These are phyloP conservation scores for Tetragonula carbonaria DNA, from an alignment of 2,888 invertebrate genomes.

Conservation along the genomic window DNA sequence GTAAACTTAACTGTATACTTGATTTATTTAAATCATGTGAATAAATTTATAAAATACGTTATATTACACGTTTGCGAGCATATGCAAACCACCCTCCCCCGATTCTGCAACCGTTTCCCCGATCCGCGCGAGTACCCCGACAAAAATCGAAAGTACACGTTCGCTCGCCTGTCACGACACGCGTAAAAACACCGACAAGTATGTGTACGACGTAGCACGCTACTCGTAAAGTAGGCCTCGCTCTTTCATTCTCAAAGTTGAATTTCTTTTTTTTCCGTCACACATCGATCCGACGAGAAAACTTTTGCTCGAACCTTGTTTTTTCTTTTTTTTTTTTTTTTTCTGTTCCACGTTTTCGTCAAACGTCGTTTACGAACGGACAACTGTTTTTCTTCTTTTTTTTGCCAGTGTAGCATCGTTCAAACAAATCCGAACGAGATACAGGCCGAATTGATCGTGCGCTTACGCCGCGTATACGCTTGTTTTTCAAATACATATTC, in stretches of 20 bases:
- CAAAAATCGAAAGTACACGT: too few relatives aligned
- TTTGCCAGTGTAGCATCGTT: not conserved
- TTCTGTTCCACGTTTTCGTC: not conserved
- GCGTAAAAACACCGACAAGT: too few relatives aligned
- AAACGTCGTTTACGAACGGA: not conserved
- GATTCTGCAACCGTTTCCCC: conserved; percentile 31
- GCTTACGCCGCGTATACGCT: conserved; percentile 15
- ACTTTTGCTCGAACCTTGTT: not conserved
- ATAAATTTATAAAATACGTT: conserved; percentile 84
- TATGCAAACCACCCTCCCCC: conserved; percentile 14
- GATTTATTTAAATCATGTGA: conserved; percentile 84
- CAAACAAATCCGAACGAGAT: conserved; percentile 17
- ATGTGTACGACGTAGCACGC: too few relatives aligned
- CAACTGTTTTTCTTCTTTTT: not conserved
- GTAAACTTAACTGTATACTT: conserved; percentile 81
- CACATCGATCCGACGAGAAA: not conserved
- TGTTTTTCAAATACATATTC: conserved; percentile 51
- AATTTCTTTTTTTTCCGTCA: too few relatives aligned
- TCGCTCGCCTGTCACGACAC: too few relatives aligned
- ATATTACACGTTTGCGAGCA: conserved; percentile 74
- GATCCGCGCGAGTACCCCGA: not conserved
- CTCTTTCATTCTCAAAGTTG: too few relatives aligned
- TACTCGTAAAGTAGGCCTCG: too few relatives aligned
- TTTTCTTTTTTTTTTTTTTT: not conserved
- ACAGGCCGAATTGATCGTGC: conserved; percentile 26